Evolutionary conservation across 2,113 vertebrate species (phyloP), one percentile per base, ranked within the genome.

Genomic region (Cyrtonyx montezumae): DNA sequence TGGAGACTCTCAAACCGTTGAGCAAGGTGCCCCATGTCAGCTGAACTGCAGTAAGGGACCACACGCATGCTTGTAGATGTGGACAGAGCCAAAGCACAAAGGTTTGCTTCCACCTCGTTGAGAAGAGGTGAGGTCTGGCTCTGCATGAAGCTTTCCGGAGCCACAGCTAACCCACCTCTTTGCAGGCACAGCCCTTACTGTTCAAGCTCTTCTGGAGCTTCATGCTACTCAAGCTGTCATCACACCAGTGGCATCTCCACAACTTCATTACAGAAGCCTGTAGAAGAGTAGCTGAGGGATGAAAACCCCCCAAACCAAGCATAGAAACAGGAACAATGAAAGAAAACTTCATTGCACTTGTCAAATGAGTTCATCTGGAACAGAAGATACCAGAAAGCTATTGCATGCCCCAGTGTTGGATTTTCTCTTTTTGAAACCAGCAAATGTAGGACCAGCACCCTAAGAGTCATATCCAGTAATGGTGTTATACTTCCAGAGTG

Each of bases 211-310:
- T 84, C 65, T 71, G 82, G 77, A 80, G 49, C 30, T 71, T 69
- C 56, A 46, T 46, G 53, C 21, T 69, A 63, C 66, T 32, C 65
- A 74, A 66, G 18, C 3, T 30, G 70, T 13, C 0, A 0, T 71
- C 14, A 30, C 8, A 14, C 32, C 0, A 0, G 32, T 0, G 1
- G 11, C 58, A 59, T 36, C 77, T 79, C 77, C 67, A 46, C 73
- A 84, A 43, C 15, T 28, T 86, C 42, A 4, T 71, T 55, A 70
- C 80, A 86, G 61, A 42, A 77, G 34, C 16, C 23, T 75, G 15
- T 37, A 55, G 6, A 67, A 71, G 37, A 4, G 3, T 7, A 20
- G 37, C 3, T 76, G 77, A 79, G 76, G 10, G 11, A 16, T 86
- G 32, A 37, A 17, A 83, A 1, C 37, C 56, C 63, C 63, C 80